phyloP scores from a whole-genome alignment of 2,797 vertebrate genomes.

The Neosilurus hyrtlii region DNA sequence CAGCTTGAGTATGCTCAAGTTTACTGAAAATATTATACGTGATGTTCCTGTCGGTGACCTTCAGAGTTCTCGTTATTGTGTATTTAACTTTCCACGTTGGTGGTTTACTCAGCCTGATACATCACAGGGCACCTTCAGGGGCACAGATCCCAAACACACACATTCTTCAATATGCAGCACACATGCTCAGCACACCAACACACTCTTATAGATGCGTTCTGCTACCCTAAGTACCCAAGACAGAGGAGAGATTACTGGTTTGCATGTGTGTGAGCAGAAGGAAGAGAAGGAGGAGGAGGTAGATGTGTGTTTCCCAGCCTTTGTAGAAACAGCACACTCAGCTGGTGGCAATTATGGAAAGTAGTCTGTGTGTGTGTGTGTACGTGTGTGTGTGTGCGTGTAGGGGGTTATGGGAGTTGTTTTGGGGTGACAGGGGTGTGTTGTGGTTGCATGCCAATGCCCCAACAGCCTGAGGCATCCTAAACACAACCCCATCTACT shows the following conservation, averaged over 20 bases:
- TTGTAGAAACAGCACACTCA: slow-evolving; percentile 54
- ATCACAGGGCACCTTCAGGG: slow-evolving; percentile 47
- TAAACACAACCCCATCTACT: slow-evolving; percentile 41
- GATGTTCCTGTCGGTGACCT: slow-evolving; percentile 28
- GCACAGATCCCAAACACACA: slow-evolving; percentile 32
- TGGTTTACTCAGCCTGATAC: slow-evolving; percentile 49
- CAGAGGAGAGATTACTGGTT: slow-evolving; percentile 16
- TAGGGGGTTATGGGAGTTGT: slow-evolving; percentile 44
- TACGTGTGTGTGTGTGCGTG: not conserved
- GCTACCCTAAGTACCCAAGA: slow-evolving; percentile 12
- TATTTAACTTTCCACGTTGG: slow-evolving; percentile 52
- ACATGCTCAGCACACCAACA: slow-evolving; percentile 28
- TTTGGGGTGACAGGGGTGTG: slow-evolving; percentile 44
- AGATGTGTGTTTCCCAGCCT: slow-evolving; percentile 39
- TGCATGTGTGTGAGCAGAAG: slow-evolving; percentile 27
- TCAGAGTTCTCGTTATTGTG: slow-evolving; percentile 15
- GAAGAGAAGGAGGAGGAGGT: slow-evolving; percentile 12
- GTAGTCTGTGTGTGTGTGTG: slow-evolving; percentile 23
- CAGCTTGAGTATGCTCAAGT: not conserved
- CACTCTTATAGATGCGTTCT: slow-evolving; percentile 15
- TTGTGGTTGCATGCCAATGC: slow-evolving; percentile 51
- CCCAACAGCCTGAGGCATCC: slow-evolving; percentile 49
- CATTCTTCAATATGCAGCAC: slow-evolving; percentile 23
- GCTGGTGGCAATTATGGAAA: slow-evolving; percentile 58
- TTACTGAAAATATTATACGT: not conserved